Percentiles rank a stretch among this genome's conserved stretches.
Evolutionary conservation across 92 coral and sea anemone genomes (phyloP).

Genomic region (Siderastrea siderea): DNA sequence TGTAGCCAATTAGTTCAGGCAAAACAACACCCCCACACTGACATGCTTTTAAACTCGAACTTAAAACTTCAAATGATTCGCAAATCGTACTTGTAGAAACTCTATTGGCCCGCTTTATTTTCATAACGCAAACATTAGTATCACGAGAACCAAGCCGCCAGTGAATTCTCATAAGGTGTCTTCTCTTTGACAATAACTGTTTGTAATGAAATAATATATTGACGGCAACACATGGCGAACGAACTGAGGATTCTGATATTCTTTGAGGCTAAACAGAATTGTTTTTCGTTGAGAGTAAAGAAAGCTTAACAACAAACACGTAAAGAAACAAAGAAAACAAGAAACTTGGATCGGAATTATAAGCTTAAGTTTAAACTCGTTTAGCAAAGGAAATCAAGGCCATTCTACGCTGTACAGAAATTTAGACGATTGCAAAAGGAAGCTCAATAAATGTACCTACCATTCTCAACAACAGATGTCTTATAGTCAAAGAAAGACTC

Average conservation of each 20-base stretch:
- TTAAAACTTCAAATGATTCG: background rate
- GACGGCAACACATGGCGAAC: slow-evolving; percentile 2
- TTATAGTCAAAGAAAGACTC: slow-evolving; percentile 86
- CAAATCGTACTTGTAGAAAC: slow-evolving; percentile 2
- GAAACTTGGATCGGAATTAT: too few species aligned
- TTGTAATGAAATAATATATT: background rate
- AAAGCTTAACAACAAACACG: background rate
- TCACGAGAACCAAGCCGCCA: background rate
- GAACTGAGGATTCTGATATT: background rate
- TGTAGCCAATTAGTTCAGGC: too few species aligned
- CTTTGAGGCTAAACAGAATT: background rate
- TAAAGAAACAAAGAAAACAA: background rate
- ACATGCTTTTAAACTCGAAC: background rate
- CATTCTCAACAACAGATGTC: slow-evolving; percentile 94
- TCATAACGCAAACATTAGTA: background rate
- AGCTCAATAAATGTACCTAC: slow-evolving; percentile 61
- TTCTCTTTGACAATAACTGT: too few species aligned
- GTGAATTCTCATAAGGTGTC: background rate
- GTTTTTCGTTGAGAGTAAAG: background rate
- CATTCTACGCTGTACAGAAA: background rate
- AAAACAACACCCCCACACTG: too few species aligned
- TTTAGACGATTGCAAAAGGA: background rate
- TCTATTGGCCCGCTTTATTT: background rate
- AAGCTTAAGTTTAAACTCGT: background rate
- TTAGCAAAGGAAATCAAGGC: background rate